Evolutionary conservation across 2,113 vertebrate species (phyloP).

Genomic region (Tachuris rubrigastra): DNA sequence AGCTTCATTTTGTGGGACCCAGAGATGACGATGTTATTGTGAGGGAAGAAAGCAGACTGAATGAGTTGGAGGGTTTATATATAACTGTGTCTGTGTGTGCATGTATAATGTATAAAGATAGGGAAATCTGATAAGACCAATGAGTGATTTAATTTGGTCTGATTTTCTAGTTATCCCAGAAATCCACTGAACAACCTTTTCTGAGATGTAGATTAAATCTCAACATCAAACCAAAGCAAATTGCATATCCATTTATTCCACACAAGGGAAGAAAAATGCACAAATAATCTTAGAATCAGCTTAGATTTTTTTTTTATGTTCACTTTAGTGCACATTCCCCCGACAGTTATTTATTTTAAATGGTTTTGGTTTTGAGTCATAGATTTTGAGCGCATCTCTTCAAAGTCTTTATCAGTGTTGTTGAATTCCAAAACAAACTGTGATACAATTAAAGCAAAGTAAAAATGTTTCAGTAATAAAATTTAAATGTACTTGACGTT

Average conservation of each 20-base stretch:
- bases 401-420: neutral
- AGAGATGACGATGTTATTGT: neutral
- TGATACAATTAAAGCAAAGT: neutral
- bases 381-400: neutral
- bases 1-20: neutral
- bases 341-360: constrained; percentile 17
- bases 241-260: neutral
- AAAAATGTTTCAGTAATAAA: neutral
- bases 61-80: neutral
- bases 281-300: neutral
- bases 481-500: neutral
- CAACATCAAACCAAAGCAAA: constrained; percentile 4
- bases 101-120: neutral
- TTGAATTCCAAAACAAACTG: neutral
- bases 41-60: neutral
- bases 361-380: neutral
- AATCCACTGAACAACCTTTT: neutral
- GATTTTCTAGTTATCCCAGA: constrained; percentile 6
- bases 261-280: neutral
- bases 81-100: neutral
- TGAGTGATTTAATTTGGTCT: neutral
- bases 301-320: neutral
- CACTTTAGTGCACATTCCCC: neutral
- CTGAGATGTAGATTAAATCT: neutral
- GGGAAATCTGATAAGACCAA: neutral